Base-by-base conservation (phyloP, 92 coral and sea anemone genomes). In the Palythoa heliodiscus region DNA sequence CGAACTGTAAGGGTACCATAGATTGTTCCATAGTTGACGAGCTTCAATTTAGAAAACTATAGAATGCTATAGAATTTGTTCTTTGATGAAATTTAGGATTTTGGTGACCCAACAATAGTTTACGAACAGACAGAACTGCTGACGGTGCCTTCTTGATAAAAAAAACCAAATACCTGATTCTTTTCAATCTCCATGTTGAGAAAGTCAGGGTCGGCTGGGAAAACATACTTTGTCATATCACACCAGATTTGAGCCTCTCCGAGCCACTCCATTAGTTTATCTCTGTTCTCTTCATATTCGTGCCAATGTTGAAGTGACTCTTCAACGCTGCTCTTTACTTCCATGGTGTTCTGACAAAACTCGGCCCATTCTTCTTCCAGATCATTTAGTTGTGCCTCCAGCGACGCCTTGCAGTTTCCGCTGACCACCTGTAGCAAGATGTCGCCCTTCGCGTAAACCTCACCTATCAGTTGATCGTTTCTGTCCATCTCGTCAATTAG, bases 401-500 rank as follows among this genome's bases (percentile, higher is more conserved):
- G 90, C 53, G 88, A 73, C 0, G 95, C 54, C 86, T 94, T 97
- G 55, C 90, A 88, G 20, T 86, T 87, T 38, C 95, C 98, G 8
- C 95, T 83, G 43, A 97, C 82, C 66, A 89, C 90, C 80, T 93
- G 99, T 53, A 97, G 93, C 83, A 97, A 82, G 82, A 85, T 87
- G 75, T 97, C 99, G 14, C 99, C 99, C 57, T 94, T 94, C 78
- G 60, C 89, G 87, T 97, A 97, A 54, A 97, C 99, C 35, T 97
- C 99, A 25, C 97, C 98, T 29, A 97, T 97, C 15, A 97, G 89
- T 82, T 88, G 91, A 72, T 97, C 99, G 73, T 89, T 93, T 24
- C 89, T 93, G 93, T 97, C 99, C 99, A 97, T 97, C 82, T 97
- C 99, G 80, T 97, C 99, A 67, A 97, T 84, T 40, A 97, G 88